Conservation (phyloP, 2,888 invertebrate genomes). For the Drosophila putrida region DNA sequence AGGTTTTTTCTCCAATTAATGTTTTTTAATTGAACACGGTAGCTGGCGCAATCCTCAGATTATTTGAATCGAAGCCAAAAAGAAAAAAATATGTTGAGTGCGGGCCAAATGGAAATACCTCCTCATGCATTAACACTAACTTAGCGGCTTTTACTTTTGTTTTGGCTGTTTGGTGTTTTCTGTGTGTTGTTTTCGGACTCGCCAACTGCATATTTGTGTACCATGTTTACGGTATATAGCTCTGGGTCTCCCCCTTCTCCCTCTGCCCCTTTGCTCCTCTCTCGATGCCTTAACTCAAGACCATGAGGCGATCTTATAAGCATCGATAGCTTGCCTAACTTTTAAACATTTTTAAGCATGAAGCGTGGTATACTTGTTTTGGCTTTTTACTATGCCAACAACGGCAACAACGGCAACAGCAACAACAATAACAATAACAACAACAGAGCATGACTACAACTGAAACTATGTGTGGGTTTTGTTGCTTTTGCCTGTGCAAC, state of each 20-base stretch:
- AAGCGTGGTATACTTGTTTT: constrained; percentile 78
- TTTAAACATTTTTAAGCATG: constrained; percentile 72
- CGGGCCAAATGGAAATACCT: constrained; percentile 51
- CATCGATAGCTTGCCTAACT: constrained; percentile 75
- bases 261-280: background rate
- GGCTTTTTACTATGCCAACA: constrained; percentile 70
- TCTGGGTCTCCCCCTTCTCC: constrained; percentile 12
- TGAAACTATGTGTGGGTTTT: constrained; percentile 76
- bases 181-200: constrained; percentile 30
- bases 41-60: constrained; percentile 45
- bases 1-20: constrained; percentile 29
- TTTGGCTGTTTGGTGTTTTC: constrained; percentile 38
- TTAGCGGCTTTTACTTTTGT: constrained; percentile 77
- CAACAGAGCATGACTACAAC: constrained; percentile 68
- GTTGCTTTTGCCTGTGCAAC: constrained; percentile 56
- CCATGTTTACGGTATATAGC: constrained; percentile 56
- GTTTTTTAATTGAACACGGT: constrained; percentile 45
- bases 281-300: constrained; percentile 5
- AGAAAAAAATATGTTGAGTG: constrained; percentile 33
- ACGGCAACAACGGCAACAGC: constrained; percentile 46
- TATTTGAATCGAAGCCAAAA: constrained; percentile 14
- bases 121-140: constrained; percentile 68
- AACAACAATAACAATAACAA: constrained; percentile 31
- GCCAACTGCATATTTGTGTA: constrained; percentile 70
- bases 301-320: constrained; percentile 58